Base-by-base conservation (phyloP, 2,888 invertebrate genomes). In the Eilema caniola region DNA sequence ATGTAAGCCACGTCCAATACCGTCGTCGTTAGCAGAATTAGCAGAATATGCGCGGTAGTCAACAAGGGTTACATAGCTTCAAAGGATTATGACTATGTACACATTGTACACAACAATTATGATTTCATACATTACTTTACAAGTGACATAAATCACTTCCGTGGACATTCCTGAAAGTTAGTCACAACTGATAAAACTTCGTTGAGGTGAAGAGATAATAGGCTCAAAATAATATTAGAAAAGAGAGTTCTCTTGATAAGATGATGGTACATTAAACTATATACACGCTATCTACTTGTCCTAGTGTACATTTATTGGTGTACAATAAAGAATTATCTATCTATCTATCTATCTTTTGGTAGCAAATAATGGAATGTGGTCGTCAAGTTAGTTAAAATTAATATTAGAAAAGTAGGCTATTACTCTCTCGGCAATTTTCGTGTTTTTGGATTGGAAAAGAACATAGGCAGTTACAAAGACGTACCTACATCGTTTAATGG, bases 1-100 rank as follows among this genome's bases (percentile, higher is more conserved):
- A 37, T 62, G 25, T 62, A 62, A 62, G 24, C 24, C 24, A 24
- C n/a, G 24, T 41, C 41, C 41, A 24, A 33, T 33, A 37, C 23
- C 23, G 31, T 16, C 12, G n/a, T 33, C 33, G 61, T 61, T 62
- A 37, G 33, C 37, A 59, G 16, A n/a, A 53, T 53, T 53, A 53
- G 16, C 16, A 14, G 16, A 62, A 41, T 25, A 25, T 62, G 62
- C 24, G 41, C 24, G 62, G 62, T 25, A 24, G 20, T 24, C 41
- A 62, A 16, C 41, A 37, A 62, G 20, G 62, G 62, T 62, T 62
- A 62, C 16, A 62, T 23, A 62, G 33, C 23, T 37, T 33, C 23
- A 23, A 16, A 16, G 37, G 33, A 16, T 62, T 23, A 62, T 31
- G 31, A 28, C 5, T 28, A 28, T 28, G 28, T n/a, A n/a, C n/a